Evolutionary conservation across 35 echinoderm and acorn worm genomes (phyloP), one percentile per base, ranked within the genome.

Genomic region (Hemicentrotus pulcherrimus): DNA sequence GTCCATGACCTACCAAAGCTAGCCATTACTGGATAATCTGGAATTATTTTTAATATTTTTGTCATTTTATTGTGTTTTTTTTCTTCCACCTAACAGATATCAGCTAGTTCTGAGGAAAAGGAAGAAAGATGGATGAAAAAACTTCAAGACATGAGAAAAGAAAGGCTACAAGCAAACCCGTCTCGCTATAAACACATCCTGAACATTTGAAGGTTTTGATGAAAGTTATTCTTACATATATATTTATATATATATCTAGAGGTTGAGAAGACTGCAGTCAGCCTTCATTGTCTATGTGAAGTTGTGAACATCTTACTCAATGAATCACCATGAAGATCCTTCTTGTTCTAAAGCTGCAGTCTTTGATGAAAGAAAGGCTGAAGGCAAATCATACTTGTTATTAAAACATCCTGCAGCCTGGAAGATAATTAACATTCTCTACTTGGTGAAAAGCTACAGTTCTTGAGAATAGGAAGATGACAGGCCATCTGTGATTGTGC

Each of bases 101-200:
- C 95, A 35, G 95, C 88, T 13, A 94, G 91, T 88, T 86, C 95
- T 22, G 95, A 97, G 60, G 96, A 94, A 47, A 97, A 97, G 86
- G 95, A 95, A 58, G 91, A 94, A 32, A 46, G 95, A 91, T 97
- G 96, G 96, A 94, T 97, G 10, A 22, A 95, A 46, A 97, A 97
- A 31, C 92, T 97, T 31, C 90, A 95, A 52, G 86, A 24, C 16
- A 95, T 97, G 96, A 95, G 96, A 50, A 55, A 46, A 71, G 95
- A 97, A 52, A 94, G 95, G 92, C 45, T 97, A 7, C 35, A 95
- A 31, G 86, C 86, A 2, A 96, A 96, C 61, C 96, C 96, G 13
- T 61, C 86, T 28, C 94, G 91, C 46, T 95, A 91, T 87, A 96
- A 95, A 31, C 61, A 92, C 50, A 48, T 96, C 30, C 32, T 96